These are phyloP conservation scores for Choreutis nemorana DNA, from an alignment of 2,888 invertebrate species.

Conservation along the genomic window DNA sequence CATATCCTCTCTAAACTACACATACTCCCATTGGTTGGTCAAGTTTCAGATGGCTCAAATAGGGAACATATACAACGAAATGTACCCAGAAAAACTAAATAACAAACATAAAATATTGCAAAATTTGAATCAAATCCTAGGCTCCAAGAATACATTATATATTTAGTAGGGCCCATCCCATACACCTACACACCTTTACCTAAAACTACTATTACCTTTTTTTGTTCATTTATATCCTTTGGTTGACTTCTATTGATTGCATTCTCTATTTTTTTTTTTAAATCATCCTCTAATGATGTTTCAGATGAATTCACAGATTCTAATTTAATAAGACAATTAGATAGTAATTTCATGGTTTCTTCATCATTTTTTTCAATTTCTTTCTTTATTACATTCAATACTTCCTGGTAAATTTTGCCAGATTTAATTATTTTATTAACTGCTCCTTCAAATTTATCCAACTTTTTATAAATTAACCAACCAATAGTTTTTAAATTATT, in stretches of 20 bases:
- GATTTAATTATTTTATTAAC: conserved; percentile 19
- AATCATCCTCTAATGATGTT: conserved; percentile 40
- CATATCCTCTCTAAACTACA: too few species aligned
- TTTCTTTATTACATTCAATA: conserved; percentile 30
- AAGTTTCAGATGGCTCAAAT: too few species aligned
- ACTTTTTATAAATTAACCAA: conserved; percentile 72
- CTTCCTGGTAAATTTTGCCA: conserved; percentile 34
- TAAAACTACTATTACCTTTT: conserved; percentile 52
- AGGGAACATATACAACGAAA: conserved; percentile 3
- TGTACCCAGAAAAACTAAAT: conserved; percentile 1
- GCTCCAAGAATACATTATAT: too few species aligned
- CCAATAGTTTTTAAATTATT: conserved; percentile 72
- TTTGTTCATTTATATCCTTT: conserved; percentile 66
- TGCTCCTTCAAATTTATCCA: conserved; percentile 49
- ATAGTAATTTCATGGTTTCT: conserved; percentile 21
- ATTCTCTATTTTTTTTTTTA: conserved; percentile 60
- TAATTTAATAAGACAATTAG: conserved; percentile 26
- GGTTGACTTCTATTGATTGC: conserved; percentile 63
- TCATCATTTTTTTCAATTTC: conserved; percentile 18
- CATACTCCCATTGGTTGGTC: too few species aligned
- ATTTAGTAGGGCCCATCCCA: too few species aligned
- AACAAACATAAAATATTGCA: too few species aligned
- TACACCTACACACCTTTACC: too few species aligned
- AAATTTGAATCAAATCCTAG: too few species aligned
- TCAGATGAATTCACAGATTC: conserved; percentile 18